These are phyloP conservation scores for Alethe diademata DNA, from an alignment of 2,113 vertebrate genomes.

Conservation along the genomic window DNA sequence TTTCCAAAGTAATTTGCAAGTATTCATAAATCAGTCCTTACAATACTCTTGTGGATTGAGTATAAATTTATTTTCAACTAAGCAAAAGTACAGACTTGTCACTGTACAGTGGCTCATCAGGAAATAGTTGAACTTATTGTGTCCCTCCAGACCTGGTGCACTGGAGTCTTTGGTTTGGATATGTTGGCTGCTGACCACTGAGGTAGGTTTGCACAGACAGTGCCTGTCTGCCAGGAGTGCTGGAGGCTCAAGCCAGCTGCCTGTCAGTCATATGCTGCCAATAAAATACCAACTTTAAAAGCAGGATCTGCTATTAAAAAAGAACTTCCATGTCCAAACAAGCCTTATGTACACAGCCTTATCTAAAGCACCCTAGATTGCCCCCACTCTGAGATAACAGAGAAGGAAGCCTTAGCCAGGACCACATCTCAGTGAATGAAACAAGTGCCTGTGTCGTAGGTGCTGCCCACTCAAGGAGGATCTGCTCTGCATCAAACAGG, in stretches of 20 bases:
- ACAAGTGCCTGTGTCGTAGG: rapidly evolving
- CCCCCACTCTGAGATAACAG: not conserved
- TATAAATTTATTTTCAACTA: not conserved
- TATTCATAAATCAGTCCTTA: not conserved
- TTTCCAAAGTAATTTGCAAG: not conserved
- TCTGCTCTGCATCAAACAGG: not conserved
- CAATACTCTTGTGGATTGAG: not conserved
- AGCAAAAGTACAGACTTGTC: not conserved
- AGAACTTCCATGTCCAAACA: not conserved
- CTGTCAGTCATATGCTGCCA: not conserved
- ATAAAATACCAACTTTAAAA: not conserved
- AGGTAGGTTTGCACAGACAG: rapidly evolving
- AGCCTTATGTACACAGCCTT: not conserved
- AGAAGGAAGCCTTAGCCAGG: not conserved
- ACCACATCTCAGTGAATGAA: not conserved
- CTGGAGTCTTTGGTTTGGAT: not conserved
- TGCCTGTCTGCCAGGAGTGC: not conserved
- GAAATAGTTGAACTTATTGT: not conserved
- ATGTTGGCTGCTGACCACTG: not conserved
- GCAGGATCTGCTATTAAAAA: not conserved
- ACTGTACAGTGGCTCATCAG: not conserved
- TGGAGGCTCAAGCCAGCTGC: not conserved
- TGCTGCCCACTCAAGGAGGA: not conserved
- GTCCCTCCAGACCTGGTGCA: not conserved
- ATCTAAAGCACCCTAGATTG: not conserved